Evolutionary conservation across 2,888 invertebrate genomes (phyloP).

Genomic region (Microplitis manilae): DNA sequence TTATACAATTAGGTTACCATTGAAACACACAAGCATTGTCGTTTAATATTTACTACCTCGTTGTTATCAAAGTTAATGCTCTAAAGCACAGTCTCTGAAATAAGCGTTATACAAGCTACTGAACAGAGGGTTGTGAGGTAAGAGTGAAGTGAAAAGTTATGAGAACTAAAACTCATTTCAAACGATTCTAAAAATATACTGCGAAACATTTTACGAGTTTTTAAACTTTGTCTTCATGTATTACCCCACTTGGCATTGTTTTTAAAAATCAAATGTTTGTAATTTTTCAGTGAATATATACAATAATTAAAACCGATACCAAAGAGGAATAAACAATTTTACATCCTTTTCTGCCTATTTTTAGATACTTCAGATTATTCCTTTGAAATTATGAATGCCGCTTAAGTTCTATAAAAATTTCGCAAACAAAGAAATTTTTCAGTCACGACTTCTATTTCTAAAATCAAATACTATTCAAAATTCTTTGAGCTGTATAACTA

Average conservation of each 20-base stretch:
- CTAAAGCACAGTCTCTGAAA: slow-evolving; percentile 3
- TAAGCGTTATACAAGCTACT: background rate
- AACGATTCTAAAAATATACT: background rate
- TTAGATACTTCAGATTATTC: too few species aligned
- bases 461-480: too few species aligned
- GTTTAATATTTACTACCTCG: slow-evolving; percentile 26
- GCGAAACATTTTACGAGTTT: slow-evolving; percentile 20
- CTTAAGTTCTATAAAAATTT: too few species aligned
- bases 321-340: too few species aligned
- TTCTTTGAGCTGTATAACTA: too few species aligned
- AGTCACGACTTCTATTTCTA: too few species aligned
- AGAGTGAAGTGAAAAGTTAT: slow-evolving; percentile 21
- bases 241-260: slow-evolving; percentile 19
- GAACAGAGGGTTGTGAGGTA: background rate
- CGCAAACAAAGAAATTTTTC: too few species aligned
- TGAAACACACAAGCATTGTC: background rate
- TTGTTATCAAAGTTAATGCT: slow-evolving; percentile 20
- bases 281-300: background rate
- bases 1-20: slow-evolving; percentile 5
- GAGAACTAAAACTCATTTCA: slow-evolving; percentile 9
- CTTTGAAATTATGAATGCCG: too few species aligned
- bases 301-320: too few species aligned
- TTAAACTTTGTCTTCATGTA: slow-evolving; percentile 1
- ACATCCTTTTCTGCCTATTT: too few species aligned
- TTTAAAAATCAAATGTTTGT: background rate